Evolutionary conservation across 2,797 vertebrate species (phyloP).

Genomic region (Lacerta viridis): DNA sequence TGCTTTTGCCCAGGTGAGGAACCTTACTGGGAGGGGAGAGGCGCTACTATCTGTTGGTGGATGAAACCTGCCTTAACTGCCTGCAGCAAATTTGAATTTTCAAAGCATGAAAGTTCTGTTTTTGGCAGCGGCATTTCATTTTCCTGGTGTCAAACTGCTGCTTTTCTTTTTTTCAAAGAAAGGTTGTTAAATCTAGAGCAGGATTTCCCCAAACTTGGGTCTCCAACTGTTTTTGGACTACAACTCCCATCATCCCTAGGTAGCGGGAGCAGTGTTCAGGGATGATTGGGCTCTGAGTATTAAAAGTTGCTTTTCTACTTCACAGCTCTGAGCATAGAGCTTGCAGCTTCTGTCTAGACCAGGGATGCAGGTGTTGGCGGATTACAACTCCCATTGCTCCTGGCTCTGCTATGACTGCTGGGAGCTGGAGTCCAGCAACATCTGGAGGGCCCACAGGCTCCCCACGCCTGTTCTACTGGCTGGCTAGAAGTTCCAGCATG

Average conservation of each 20-base stretch:
- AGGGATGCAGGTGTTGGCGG: neutral
- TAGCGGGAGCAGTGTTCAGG: too few relatives aligned
- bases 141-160: neutral
- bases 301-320: neutral
- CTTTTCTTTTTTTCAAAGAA: neutral
- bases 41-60: neutral
- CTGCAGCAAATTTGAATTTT: neutral
- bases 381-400: neutral
- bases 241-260: too few relatives aligned
- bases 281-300: neutral
- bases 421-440: neutral
- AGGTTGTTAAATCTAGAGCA: too few relatives aligned
- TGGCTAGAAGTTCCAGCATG: neutral
- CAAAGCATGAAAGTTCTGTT: neutral
- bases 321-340: neutral
- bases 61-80: neutral
- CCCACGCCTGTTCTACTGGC: neutral
- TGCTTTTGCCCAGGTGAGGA: conserved; percentile 91
- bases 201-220: too few relatives aligned
- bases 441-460: neutral
- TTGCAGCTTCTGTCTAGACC: neutral
- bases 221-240: too few relatives aligned
- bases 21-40: neutral
- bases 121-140: neutral
- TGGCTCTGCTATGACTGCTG: neutral